A percentile compares a stretch with the other conserved stretches of the same genome.
These are phyloP conservation scores for Phoeniculus purpureus DNA, from an alignment of 2,797 vertebrate genomes.

Conservation along the genomic window DNA sequence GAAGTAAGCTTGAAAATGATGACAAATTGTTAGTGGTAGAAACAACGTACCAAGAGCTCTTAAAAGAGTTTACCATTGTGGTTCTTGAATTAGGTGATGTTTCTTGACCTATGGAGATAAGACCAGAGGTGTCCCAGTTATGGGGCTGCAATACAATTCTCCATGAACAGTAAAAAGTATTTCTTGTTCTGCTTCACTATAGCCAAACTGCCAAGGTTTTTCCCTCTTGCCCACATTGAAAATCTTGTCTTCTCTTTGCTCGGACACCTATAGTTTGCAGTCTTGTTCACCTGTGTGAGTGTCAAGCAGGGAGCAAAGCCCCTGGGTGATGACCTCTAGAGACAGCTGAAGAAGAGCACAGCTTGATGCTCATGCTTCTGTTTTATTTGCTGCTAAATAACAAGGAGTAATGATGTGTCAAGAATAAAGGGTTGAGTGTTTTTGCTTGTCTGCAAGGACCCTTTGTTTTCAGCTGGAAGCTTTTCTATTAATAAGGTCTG, in stretches of 20 bases:
- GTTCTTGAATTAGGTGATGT: neutral
- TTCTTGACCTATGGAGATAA: neutral
- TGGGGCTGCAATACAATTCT: neutral
- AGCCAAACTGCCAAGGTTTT: neutral
- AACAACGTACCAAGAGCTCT: neutral
- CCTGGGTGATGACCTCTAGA: neutral
- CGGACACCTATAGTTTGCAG: neutral
- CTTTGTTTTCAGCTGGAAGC: neutral
- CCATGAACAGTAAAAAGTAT: neutral
- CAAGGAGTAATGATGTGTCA: neutral
- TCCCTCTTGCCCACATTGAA: neutral
- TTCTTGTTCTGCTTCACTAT: neutral
- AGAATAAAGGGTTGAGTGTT: rapidly evolving
- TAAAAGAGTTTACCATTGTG: neutral
- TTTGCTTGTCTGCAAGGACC: neutral
- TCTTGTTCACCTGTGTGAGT: neutral
- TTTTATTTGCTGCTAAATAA: slow-evolving; percentile 22
- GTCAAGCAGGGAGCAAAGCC: neutral
- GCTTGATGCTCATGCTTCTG: neutral
- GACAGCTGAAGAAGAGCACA: neutral
- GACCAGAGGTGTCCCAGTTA: neutral
- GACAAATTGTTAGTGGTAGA: neutral
- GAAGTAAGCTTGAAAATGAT: neutral
- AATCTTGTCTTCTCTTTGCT: slow-evolving; percentile 3
- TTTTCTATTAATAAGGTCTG: neutral